These are phyloP conservation scores for Crotalus viridis DNA, from an alignment of 2,113 vertebrate genomes.

Conservation along the genomic window DNA sequence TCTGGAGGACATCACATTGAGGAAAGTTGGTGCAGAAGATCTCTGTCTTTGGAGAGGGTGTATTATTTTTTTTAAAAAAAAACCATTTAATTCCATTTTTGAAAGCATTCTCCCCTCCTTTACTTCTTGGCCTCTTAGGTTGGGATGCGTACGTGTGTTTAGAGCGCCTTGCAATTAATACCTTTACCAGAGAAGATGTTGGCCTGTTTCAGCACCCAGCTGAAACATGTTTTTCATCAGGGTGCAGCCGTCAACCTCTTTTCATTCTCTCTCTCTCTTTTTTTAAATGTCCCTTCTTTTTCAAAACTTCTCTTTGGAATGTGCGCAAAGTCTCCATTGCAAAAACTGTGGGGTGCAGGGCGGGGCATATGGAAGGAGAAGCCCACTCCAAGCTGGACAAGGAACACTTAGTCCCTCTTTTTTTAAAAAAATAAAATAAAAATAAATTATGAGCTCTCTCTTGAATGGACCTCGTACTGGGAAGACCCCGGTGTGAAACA, in stretches of 20 bases:
- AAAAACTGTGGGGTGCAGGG: background rate
- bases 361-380: accelerated
- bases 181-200: background rate
- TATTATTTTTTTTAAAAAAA: background rate
- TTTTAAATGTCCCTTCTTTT: background rate
- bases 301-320: background rate
- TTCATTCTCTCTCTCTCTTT: background rate
- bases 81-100: background rate
- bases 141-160: background rate
- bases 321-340: too few relatives aligned
- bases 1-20: too few relatives aligned
- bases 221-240: background rate
- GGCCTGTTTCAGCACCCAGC: background rate
- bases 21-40: too few relatives aligned
- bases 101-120: background rate
- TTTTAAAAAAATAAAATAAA: background rate
- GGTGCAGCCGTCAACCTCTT: background rate
- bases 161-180: background rate
- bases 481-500: conserved; percentile 25
- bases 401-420: background rate
- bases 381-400: background rate
- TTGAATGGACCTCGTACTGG: conserved; percentile 26
- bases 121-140: background rate
- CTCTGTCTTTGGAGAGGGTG: background rate
- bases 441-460: background rate